These are phyloP conservation scores for Perca fluviatilis DNA, from an alignment of 2,113 vertebrate species.

Conservation along the genomic window DNA sequence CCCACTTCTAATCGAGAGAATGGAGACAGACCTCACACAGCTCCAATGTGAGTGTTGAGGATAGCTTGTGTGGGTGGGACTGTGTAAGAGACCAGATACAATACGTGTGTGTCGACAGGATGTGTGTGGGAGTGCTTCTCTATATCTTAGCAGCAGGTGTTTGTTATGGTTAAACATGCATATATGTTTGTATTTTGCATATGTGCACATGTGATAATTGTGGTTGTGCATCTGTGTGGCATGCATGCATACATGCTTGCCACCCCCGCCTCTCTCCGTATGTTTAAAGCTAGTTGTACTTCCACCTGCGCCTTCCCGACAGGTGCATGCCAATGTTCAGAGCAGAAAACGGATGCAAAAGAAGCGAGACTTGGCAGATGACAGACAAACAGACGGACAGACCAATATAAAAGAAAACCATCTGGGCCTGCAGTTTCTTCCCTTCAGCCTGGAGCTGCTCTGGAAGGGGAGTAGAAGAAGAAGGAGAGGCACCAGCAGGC, in stretches of 20 bases:
- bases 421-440: conserved; percentile 45
- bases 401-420: conserved; percentile 50
- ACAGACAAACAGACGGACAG: conserved; percentile 36
- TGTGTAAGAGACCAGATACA: conserved; percentile 25
- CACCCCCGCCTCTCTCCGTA: background rate
- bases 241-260: conserved; percentile 18
- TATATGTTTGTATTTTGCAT: conserved; percentile 54
- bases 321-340: conserved; percentile 45
- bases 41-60: conserved; percentile 40
- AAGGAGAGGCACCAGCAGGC: conserved; percentile 66
- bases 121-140: conserved; percentile 54
- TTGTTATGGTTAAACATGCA: conserved; percentile 45
- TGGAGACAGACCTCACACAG: conserved; percentile 49
- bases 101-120: conserved; percentile 37
- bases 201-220: conserved; percentile 30
- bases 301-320: conserved; percentile 50
- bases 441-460: conserved; percentile 54
- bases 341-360: conserved; percentile 57
- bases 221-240: conserved; percentile 46
- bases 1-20: conserved; percentile 48
- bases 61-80: conserved; percentile 49
- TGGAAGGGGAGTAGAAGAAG: conserved; percentile 69
- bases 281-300: conserved; percentile 36
- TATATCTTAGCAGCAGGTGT: conserved; percentile 40
- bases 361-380: conserved; percentile 16